phyloP scores from a whole-genome alignment of 1,140 invertebrate species.

The Cydia splendana region DNA sequence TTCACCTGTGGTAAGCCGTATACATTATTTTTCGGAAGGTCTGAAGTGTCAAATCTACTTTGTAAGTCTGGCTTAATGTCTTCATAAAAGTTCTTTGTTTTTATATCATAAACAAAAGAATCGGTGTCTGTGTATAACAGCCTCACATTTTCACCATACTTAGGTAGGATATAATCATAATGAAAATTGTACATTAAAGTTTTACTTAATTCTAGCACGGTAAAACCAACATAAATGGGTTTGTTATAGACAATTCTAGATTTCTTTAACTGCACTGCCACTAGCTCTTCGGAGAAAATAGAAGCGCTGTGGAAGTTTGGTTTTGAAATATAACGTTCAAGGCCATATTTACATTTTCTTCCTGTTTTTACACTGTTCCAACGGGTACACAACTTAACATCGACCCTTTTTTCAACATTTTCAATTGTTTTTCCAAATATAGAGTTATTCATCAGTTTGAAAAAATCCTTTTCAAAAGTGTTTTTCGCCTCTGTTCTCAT shows the following conservation, averaged over 20 bases:
- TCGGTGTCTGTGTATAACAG: conserved; percentile 41
- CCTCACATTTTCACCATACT: conserved; percentile 25
- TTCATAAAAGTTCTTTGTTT: conserved; percentile 38
- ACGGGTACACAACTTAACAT: conserved; percentile 35
- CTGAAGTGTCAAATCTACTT: conserved; percentile 38
- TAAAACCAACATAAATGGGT: no score
- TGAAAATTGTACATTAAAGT: conserved; percentile 40
- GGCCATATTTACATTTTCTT: conserved; percentile 30
- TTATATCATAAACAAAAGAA: conserved; percentile 39
- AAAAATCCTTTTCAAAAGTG: not conserved
- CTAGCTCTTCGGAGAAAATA: conserved; percentile 61
- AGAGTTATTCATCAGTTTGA: conserved; percentile 2
- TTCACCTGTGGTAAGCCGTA: conserved; percentile 34
- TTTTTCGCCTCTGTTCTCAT: not conserved
- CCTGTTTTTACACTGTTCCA: not conserved
- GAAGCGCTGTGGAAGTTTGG: conserved; percentile 56
- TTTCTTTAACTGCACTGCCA: conserved; percentile 57
- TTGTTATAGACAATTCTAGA: no score
- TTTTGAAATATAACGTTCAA: conserved; percentile 44
- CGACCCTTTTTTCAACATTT: conserved; percentile 1
- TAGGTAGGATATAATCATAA: conserved; percentile 37
- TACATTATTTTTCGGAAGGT: conserved; percentile 33
- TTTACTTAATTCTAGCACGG: no score
- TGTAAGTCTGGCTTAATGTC: conserved; percentile 37
- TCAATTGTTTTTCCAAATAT: not conserved